These are phyloP conservation scores for Apogon talboti DNA, from an alignment of 2,797 vertebrate genomes.

Conservation along the genomic window DNA sequence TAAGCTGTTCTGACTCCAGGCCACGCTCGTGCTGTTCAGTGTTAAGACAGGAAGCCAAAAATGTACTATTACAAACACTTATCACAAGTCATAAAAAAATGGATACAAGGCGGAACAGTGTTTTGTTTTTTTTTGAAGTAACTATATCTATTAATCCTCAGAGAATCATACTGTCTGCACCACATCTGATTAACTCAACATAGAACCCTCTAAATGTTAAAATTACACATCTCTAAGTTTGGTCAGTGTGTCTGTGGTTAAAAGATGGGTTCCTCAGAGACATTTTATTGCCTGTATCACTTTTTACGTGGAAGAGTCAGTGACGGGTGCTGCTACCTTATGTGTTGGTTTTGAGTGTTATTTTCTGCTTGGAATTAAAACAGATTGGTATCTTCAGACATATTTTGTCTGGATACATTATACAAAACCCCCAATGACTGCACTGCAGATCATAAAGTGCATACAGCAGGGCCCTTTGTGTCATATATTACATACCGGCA, in stretches of 20 bases:
- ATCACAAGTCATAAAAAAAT: too few species aligned
- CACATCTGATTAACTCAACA: slow-evolving; percentile 8
- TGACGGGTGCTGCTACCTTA: neutral
- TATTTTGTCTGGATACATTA: slow-evolving; percentile 16
- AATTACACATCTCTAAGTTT: slow-evolving; percentile 30
- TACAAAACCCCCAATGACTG: neutral
- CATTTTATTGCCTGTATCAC: slow-evolving; percentile 1
- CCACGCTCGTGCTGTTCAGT: slow-evolving; percentile 45
- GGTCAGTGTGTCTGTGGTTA: neutral
- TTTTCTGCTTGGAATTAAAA: slow-evolving; percentile 30
- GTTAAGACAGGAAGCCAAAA: slow-evolving; percentile 36
- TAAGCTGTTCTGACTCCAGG: slow-evolving; percentile 75
- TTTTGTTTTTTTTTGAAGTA: slow-evolving; percentile 9
- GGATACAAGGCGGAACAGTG: neutral
- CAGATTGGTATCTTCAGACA: neutral
- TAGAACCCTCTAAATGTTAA: slow-evolving; percentile 15
- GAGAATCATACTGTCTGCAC: slow-evolving; percentile 20
- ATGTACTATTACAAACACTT: slow-evolving; percentile 17
- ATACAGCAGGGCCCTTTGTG: neutral
- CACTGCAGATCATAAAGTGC: neutral
- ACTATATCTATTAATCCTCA: neutral
- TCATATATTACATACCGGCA: slow-evolving; percentile 4
- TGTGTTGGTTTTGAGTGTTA: neutral
- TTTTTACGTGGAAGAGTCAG: slow-evolving; percentile 39
- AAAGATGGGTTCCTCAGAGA: slow-evolving; percentile 26